A percentile compares a stretch with the other conserved stretches of the same genome.
phyloP scores from a whole-genome alignment of 2,888 invertebrate genomes.

The Heliconius ismenius region DNA sequence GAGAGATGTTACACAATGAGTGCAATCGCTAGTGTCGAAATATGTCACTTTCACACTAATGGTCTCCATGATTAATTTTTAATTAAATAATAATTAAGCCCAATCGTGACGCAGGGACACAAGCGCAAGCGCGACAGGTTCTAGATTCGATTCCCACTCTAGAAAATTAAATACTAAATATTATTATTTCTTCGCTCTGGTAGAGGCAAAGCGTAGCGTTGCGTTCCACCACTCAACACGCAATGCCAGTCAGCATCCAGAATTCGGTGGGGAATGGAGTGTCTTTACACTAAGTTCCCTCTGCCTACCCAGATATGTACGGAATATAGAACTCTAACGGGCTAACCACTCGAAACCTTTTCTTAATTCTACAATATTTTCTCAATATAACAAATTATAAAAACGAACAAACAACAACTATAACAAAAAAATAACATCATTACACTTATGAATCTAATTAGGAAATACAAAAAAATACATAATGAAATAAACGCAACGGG shows the following conservation, averaged over 20 bases:
- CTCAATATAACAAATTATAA: not conserved
- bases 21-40: slow-evolving; percentile 43
- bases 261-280: too few species aligned
- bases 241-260: too few species aligned
- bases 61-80: not conserved
- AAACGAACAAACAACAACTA: not conserved
- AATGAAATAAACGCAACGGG: slow-evolving; percentile 41
- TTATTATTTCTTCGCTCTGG: too few species aligned
- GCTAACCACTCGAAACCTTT: not conserved
- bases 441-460: slow-evolving; percentile 32
- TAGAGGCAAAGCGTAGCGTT: too few species aligned
- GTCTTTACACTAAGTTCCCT: too few species aligned
- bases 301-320: too few species aligned
- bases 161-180: too few species aligned
- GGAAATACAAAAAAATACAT: slow-evolving; percentile 28
- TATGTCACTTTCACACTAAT: slow-evolving; percentile 1
- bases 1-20: slow-evolving; percentile 58
- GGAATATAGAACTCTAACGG: too few species aligned
- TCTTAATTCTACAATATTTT: not conserved
- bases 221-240: too few species aligned
- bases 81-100: not conserved
- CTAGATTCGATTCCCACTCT: too few species aligned
- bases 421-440: not conserved
- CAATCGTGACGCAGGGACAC: too few species aligned
- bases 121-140: too few species aligned